phyloP scores from a whole-genome alignment of 30 jellyfish, hydroid and myxozoan genomes.

The Turritopsis rubra region DNA sequence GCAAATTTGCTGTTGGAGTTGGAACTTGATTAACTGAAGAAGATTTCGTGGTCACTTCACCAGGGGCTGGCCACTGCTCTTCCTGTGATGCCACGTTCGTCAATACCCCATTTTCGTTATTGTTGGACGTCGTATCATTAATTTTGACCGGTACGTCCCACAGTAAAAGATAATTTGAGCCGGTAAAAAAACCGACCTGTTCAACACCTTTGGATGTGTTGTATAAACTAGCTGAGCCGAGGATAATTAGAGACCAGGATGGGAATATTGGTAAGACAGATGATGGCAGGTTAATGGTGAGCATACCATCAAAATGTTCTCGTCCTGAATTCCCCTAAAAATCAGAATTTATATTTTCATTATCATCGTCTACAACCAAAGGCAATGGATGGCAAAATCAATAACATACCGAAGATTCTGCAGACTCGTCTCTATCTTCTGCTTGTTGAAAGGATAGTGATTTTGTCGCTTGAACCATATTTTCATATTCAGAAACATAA shows the following conservation, averaged over 20 bases:
- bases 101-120: slow-evolving; percentile 31
- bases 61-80: slow-evolving; percentile 99
- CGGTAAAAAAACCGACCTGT: slow-evolving; percentile 93
- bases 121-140: slow-evolving; percentile 14
- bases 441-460: not conserved
- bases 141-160: slow-evolving; percentile 73
- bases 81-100: slow-evolving; percentile 47
- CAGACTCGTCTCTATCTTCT: not conserved
- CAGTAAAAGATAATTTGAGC: slow-evolving; percentile 75
- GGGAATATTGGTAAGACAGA: slow-evolving; percentile 63
- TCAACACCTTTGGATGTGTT: slow-evolving; percentile 83
- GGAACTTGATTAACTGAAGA: slow-evolving; percentile 8
- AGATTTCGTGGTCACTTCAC: slow-evolving; percentile 55
- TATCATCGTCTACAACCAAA: not conserved
- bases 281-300: slow-evolving; percentile 46
- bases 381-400: not conserved
- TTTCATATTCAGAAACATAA: slow-evolving; percentile 5
- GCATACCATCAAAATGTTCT: slow-evolving; percentile 47
- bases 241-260: slow-evolving; percentile 87
- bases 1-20: not conserved
- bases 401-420: slow-evolving; percentile 2
- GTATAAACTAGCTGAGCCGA: slow-evolving; percentile 83
- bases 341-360: not conserved
- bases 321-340: not conserved
- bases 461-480: not conserved